Evolutionary conservation across 2,113 vertebrate genomes (phyloP).

Genomic region (human): DNA sequence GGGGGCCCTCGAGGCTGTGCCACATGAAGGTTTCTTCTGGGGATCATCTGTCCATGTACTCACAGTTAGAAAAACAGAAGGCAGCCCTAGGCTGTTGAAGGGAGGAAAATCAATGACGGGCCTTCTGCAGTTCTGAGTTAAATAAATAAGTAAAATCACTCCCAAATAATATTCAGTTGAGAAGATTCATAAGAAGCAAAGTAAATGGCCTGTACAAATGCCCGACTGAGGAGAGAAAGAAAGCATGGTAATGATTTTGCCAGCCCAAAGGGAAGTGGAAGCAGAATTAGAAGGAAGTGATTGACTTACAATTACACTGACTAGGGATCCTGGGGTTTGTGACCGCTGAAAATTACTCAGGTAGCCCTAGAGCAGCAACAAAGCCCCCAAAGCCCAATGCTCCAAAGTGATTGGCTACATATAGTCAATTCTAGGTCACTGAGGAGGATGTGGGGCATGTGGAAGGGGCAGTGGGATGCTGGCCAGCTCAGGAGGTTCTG

Average conservation of each 20-base stretch:
- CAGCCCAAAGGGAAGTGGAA: slow-evolving; percentile 52
- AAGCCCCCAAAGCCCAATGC: background rate
- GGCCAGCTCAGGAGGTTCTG: background rate
- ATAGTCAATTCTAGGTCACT: background rate
- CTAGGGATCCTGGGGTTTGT: slow-evolving; percentile 48
- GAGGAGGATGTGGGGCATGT: background rate
- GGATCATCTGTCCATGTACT: background rate
- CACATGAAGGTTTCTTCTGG: background rate
- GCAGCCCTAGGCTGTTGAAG: background rate
- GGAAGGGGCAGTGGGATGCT: background rate
- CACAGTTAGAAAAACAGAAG: background rate
- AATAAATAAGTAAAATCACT: slow-evolving; percentile 9
- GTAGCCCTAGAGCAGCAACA: background rate
- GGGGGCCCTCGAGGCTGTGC: background rate
- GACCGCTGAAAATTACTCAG: slow-evolving; percentile 48
- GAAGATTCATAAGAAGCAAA: slow-evolving; percentile 24
- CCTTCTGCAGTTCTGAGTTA: slow-evolving; percentile 9
- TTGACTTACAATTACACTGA: slow-evolving; percentile 49
- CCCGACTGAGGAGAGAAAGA: background rate
- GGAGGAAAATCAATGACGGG: background rate
- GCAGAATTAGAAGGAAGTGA: slow-evolving; percentile 25
- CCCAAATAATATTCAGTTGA: background rate
- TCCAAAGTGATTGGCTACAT: background rate
- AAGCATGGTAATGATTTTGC: slow-evolving; percentile 52
- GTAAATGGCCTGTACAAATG: background rate